These are phyloP conservation scores for Mamestra brassicae DNA, from an alignment of 2,888 invertebrate species.

Conservation along the genomic window DNA sequence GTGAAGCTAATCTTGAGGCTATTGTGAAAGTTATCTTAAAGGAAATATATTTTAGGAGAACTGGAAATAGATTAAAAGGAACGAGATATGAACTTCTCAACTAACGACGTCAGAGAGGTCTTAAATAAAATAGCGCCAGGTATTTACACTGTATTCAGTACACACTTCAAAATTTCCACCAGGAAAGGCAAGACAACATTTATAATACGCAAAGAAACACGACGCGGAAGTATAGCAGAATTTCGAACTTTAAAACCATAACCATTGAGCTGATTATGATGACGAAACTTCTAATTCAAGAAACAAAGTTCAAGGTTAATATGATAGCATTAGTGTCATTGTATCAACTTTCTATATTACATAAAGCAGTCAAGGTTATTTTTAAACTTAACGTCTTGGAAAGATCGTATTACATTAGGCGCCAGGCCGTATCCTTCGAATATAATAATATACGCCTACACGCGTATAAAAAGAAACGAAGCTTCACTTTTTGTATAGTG, in stretches of 20 bases:
- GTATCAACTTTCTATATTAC: slow-evolving; percentile 28
- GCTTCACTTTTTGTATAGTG: slow-evolving; percentile 14
- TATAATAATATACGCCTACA: slow-evolving; percentile 15
- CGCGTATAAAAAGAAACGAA: background rate
- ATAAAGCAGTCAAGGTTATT: slow-evolving; percentile 33
- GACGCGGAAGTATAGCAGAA: slow-evolving; percentile 1
- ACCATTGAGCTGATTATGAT: slow-evolving; percentile 21
- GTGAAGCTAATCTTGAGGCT: slow-evolving; percentile 28
- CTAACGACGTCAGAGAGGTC: background rate
- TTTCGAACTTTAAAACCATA: slow-evolving; percentile 8
- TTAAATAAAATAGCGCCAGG: slow-evolving; percentile 7
- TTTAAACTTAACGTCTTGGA: slow-evolving; percentile 31
- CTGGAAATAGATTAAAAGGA: slow-evolving; percentile 2
- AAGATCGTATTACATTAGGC: slow-evolving; percentile 37
- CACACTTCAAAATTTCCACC: background rate
- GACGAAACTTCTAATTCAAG: slow-evolving; percentile 4
- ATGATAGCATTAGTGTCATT: slow-evolving; percentile 32
- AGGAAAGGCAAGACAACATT: background rate
- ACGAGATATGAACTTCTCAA: slow-evolving; percentile 33
- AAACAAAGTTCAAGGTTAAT: slow-evolving; percentile 41
- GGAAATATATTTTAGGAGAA: slow-evolving; percentile 20
- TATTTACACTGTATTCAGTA: background rate
- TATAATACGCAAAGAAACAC: background rate
- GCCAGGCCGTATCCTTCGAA: slow-evolving; percentile 33
- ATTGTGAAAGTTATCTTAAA: slow-evolving; percentile 40